A percentile compares a stretch with the other conserved stretches of the same genome.
Conservation (phyloP, 2,113 vertebrate species). For the Benitochromis conjunctus region DNA sequence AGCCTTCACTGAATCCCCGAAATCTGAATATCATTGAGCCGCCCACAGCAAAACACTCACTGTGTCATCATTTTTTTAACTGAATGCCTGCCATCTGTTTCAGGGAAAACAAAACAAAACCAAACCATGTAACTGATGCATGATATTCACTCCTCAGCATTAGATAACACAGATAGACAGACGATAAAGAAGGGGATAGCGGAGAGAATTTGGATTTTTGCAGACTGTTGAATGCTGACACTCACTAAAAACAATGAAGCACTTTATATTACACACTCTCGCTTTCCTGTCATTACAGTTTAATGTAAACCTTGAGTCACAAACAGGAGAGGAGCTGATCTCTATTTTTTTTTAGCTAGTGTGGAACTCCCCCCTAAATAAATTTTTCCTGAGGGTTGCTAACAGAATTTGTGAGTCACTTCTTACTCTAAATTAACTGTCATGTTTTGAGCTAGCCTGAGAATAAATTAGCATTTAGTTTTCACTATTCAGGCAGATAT, state of each 20-base stretch:
- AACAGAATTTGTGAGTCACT: not conserved
- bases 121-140: not conserved
- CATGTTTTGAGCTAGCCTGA: not conserved
- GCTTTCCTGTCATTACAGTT: constrained; percentile 29
- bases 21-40: not conserved
- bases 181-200: not conserved
- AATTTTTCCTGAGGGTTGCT: not conserved
- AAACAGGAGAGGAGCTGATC: not conserved
- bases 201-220: not conserved
- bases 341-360: not conserved
- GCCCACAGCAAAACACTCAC: not conserved
- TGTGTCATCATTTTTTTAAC: not conserved
- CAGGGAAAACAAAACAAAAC: not conserved
- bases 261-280: not conserved
- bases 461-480: not conserved
- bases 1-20: not conserved
- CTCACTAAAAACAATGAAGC: not conserved
- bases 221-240: not conserved
- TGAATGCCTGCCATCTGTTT: not conserved
- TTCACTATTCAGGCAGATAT: not conserved
- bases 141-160: not conserved
- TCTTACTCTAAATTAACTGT: not conserved
- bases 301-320: constrained; percentile 18
- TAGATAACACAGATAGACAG: not conserved
- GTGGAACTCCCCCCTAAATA: not conserved